A percentile compares a stretch with the other conserved stretches of the same genome.
These are phyloP conservation scores for Herpetotheres cachinnans DNA, from an alignment of 2,113 vertebrate species.

Conservation along the genomic window DNA sequence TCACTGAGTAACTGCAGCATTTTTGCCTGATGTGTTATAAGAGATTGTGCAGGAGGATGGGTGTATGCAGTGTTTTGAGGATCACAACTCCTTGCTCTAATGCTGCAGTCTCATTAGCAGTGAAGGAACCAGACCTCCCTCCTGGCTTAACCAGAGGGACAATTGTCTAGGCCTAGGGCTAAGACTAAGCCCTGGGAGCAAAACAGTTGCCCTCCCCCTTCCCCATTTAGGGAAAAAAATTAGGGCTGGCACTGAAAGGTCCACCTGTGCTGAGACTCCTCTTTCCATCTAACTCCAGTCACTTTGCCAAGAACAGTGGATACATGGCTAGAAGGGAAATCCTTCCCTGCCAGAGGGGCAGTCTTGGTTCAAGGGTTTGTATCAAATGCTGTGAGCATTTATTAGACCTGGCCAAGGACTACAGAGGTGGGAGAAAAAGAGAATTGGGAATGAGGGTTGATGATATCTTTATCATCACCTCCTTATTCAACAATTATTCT, in stretches of 20 bases:
- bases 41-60: background rate
- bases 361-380: background rate
- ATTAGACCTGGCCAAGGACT: background rate
- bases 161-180: background rate
- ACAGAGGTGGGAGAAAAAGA: background rate
- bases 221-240: background rate
- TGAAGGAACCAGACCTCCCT: background rate
- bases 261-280: background rate
- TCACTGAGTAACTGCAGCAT: background rate
- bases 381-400: background rate
- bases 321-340: background rate
- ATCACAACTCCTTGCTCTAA: background rate
- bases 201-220: background rate
- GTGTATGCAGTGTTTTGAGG: fast-evolving
- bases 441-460: background rate
- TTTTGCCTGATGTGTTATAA: background rate
- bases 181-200: background rate
- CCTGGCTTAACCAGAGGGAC: background rate
- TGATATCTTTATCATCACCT: background rate
- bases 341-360: background rate
- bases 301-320: background rate
- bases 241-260: background rate
- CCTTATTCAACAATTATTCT: background rate
- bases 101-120: background rate
- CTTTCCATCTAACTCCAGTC: background rate